Conservation (phyloP, 2,797 vertebrate genomes). For the Propithecus deckenii region DNA sequence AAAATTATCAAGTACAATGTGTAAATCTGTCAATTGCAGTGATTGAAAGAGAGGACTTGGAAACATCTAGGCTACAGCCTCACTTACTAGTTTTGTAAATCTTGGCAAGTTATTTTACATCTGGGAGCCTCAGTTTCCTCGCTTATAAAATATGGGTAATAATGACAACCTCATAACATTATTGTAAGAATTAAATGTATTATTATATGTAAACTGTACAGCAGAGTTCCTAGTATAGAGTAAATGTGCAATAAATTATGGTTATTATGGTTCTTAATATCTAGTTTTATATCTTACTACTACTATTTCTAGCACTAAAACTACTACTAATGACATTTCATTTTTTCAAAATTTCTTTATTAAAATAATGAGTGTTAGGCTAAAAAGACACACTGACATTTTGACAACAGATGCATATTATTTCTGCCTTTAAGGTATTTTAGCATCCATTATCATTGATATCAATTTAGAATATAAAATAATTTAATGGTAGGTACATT, state of each 20-base stretch:
- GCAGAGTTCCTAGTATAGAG: not conserved
- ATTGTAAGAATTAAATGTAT: not conserved
- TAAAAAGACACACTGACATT: not conserved
- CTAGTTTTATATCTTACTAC: not conserved
- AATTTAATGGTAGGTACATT: not conserved
- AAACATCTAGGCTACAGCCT: not conserved
- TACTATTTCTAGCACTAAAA: not conserved
- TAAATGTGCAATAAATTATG: not conserved
- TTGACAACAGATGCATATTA: not conserved
- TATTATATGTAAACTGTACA: not conserved
- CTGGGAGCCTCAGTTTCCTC: not conserved
- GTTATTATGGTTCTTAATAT: not conserved
- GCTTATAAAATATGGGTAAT: not conserved
- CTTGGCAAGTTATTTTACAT: not conserved
- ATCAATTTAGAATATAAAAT: not conserved
- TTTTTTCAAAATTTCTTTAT: not conserved
- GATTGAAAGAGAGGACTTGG: not conserved
- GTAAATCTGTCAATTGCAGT: not conserved
- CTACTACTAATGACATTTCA: not conserved
- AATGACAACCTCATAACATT: not conserved
- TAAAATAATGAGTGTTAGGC: not conserved
- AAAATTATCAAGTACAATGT: not conserved
- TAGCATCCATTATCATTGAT: not conserved
- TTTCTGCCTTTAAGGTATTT: not conserved
- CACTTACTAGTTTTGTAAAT: not conserved